Conservation (phyloP, 1,140 invertebrate genomes). For the Sesamia nonagrioides region DNA sequence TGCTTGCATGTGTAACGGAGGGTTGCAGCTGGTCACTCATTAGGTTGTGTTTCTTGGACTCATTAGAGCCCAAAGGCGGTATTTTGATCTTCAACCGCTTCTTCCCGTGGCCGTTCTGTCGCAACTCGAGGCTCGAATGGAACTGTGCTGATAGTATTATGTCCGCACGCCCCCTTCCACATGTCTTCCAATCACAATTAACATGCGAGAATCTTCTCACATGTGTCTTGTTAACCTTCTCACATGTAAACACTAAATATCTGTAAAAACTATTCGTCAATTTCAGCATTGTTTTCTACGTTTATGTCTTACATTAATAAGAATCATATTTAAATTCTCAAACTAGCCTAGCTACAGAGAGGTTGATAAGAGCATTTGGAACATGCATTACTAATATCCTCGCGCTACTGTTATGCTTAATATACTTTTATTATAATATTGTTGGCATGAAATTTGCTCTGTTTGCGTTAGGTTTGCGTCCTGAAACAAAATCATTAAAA, state of each 20-base stretch:
- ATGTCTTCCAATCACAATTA: conserved; percentile 71
- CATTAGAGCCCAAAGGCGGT: conserved; percentile 62
- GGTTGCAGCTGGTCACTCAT: conserved; percentile 76
- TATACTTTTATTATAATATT: conserved; percentile 40
- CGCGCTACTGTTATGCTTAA: conserved; percentile 31
- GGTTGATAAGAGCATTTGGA: conserved; percentile 6
- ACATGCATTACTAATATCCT: conserved; percentile 47
- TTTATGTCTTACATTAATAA: conserved; percentile 35
- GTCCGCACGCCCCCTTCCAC: conserved; percentile 60
- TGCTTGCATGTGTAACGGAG: conserved; percentile 63
- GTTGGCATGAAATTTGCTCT: conserved; percentile 82
- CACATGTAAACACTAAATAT: conserved; percentile 77
- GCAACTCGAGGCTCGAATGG: conserved; percentile 56
- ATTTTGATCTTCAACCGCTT: conserved; percentile 63
- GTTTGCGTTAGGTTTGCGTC: conserved; percentile 63
- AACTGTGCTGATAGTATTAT: conserved; percentile 54
- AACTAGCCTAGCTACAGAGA: conserved; percentile 37
- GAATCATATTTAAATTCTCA: conserved; percentile 45
- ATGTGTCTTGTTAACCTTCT: conserved; percentile 69
- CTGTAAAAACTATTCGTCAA: conserved; percentile 83
- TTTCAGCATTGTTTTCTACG: conserved; percentile 80
- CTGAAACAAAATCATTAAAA: conserved; percentile 69
- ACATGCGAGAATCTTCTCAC: conserved; percentile 68
- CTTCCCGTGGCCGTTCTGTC: conserved; percentile 66
- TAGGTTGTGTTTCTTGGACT: conserved; percentile 60